phyloP scores from a whole-genome alignment of 1,140 invertebrate genomes.

The Panagrolaimus sp. region DNA sequence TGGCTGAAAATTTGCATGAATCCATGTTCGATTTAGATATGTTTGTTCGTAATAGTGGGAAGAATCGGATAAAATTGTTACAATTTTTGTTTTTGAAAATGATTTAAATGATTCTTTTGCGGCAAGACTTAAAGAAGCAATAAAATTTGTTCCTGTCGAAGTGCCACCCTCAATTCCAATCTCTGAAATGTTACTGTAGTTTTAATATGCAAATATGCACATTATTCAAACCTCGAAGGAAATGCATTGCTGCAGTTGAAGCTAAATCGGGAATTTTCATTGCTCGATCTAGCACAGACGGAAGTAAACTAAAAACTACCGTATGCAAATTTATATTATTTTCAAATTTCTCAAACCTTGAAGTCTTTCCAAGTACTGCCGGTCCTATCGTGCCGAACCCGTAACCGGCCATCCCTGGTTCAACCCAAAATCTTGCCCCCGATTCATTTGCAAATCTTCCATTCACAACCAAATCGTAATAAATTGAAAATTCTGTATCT shows the following conservation, averaged over 20 bases:
- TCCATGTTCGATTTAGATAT: conserved; percentile 26
- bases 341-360: conserved; percentile 2
- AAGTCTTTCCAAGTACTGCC: conserved; percentile 13
- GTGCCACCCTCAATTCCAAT: conserved; percentile 20
- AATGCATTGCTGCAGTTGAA: conserved; percentile 29
- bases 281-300: conserved; percentile 25
- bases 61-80: neutral
- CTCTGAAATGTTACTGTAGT: neutral
- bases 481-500: conserved; percentile 27
- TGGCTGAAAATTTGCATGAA: conserved; percentile 20
- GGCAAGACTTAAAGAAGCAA: conserved; percentile 20
- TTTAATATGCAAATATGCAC: neutral
- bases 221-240: conserved; percentile 17
- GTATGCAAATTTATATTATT: neutral
- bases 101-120: conserved; percentile 19
- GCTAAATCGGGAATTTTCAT: conserved; percentile 24
- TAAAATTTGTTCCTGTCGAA: conserved; percentile 20
- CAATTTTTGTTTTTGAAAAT: conserved; percentile 9
- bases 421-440: conserved; percentile 18
- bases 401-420: conserved; percentile 11
- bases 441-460: conserved; percentile 21
- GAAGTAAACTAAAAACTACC: conserved; percentile 18
- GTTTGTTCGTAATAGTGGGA: conserved; percentile 19
- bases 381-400: neutral
- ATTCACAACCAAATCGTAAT: conserved; percentile 24